phyloP scores from a whole-genome alignment of 1,140 invertebrate species.

The Atopsyche davidsoni region DNA sequence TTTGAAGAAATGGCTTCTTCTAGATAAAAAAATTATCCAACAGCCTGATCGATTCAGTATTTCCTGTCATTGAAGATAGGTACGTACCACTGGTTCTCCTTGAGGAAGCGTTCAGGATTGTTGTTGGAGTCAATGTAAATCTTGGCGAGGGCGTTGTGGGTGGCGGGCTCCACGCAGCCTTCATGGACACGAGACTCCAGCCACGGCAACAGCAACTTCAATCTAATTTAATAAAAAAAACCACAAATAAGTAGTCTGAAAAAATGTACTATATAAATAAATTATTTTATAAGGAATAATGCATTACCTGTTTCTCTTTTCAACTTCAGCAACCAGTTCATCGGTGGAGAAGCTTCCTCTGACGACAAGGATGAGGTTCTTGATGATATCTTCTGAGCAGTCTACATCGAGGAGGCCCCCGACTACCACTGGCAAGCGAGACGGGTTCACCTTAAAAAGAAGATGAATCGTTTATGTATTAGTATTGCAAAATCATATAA shows the following conservation, averaged over 20 bases:
- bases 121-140: slow-evolving; percentile 99
- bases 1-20: background rate
- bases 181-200: slow-evolving; percentile 95
- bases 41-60: too few relatives aligned
- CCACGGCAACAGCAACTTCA: slow-evolving; percentile 95
- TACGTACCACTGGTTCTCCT: slow-evolving; percentile 63
- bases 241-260: too few relatives aligned
- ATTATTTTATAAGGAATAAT: too few relatives aligned
- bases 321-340: slow-evolving; percentile 97
- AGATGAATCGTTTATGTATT: too few relatives aligned
- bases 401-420: slow-evolving; percentile 97
- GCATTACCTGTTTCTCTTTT: slow-evolving; percentile 86
- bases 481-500: too few relatives aligned
- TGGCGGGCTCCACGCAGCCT: slow-evolving; percentile 92
- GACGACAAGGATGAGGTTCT: slow-evolving; percentile 96
- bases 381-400: slow-evolving; percentile 98
- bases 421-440: slow-evolving; percentile 93
- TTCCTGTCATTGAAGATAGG: too few relatives aligned
- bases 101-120: slow-evolving; percentile 96
- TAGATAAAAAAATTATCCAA: too few relatives aligned
- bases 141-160: slow-evolving; percentile 98
- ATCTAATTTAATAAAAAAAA: slow-evolving; percentile 33
- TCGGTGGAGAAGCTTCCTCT: slow-evolving; percentile 98
- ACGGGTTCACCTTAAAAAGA: slow-evolving; percentile 92
- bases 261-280: too few relatives aligned